Evolutionary conservation across 2,797 vertebrate genomes (phyloP), one percentile per base, ranked within the genome.

Genomic region (Masticophis lateralis): DNA sequence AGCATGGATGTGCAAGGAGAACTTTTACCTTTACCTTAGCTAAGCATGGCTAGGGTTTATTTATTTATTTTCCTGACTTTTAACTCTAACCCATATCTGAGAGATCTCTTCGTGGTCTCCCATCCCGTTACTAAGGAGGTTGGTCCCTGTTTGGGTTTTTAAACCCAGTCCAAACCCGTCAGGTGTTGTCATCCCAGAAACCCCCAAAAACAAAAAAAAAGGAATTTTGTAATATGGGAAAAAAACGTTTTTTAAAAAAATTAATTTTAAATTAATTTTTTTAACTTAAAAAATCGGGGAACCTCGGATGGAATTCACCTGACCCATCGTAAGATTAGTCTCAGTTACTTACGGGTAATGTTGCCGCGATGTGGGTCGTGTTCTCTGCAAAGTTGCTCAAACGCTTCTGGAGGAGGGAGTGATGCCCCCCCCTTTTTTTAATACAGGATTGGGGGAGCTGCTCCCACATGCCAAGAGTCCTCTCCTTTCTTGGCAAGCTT

Each of bases 361-460:
- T 5, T 0, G n/a, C 43, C 47, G 18, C 16, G 13, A 37, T 1
- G 57, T 2, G 3, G 13, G 2, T 8, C 4, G 4, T 1, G 10
- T 37, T 56, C 83, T 4, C 2, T 0, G 5, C 56, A 57, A 43
- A 18, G 53, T 61, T 1, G 13, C 59, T 53, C 11, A 13, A 55
- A 20, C 1, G 37, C 14, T 66, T 47, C 37, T 28, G n/a, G 28
- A 47, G 61, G 60, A 1, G 12, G 2, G 2, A 28, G 57, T 12
- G 37, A 37, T 16, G 27, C 2, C 86, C 59, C 86, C 59, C 86
- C 53, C n/a, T 0, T 57, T 91, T 91, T 93, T 88, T 60, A 47
- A 93, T 59, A 51, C 20, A 22, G 10, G 7, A 18, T 0, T 0
- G 37, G 9, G 5, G 25, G 32, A 28, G 53, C 37, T 1, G 28